Conservation (phyloP, 2,113 vertebrate species). For the Nibea coibor region DNA sequence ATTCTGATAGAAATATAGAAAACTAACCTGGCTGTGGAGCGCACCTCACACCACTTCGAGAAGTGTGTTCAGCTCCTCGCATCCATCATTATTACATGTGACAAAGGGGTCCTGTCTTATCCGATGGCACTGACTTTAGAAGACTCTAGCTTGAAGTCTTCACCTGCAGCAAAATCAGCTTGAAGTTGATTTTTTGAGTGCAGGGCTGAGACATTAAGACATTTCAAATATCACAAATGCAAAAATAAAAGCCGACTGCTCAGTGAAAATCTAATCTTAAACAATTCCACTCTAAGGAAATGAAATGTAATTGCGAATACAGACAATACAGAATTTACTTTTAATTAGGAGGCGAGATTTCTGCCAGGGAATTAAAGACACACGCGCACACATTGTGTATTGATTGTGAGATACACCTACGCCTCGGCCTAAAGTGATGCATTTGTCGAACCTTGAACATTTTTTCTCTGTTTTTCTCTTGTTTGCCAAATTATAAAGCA, state of each 20-base stretch:
- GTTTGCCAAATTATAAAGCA: slow-evolving; percentile 80
- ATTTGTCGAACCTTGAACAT: slow-evolving; percentile 74
- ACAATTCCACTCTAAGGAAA: neutral
- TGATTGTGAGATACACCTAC: slow-evolving; percentile 47
- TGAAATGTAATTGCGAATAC: neutral
- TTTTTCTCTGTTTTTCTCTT: slow-evolving; percentile 67
- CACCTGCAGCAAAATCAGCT: neutral
- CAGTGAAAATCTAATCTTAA: slow-evolving; percentile 3
- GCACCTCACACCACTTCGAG: slow-evolving; percentile 7
- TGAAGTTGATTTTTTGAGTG: neutral
- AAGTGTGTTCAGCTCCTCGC: slow-evolving; percentile 23
- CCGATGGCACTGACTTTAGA: slow-evolving; percentile 8
- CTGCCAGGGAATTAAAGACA: slow-evolving; percentile 17
- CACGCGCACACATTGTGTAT: neutral
- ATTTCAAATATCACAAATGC: neutral
- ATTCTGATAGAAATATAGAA: slow-evolving; percentile 26
- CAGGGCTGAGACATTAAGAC: neutral
- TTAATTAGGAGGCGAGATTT: slow-evolving; percentile 30
- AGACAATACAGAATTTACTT: neutral
- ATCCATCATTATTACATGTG: slow-evolving; percentile 17
- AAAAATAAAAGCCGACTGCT: neutral
- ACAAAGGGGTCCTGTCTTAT: neutral
- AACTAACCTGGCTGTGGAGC: slow-evolving; percentile 8
- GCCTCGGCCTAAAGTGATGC: slow-evolving; percentile 56
- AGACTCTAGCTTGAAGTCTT: slow-evolving; percentile 4